Base-by-base conservation (phyloP, 2,113 vertebrate genomes). In the Corapipo altera region DNA sequence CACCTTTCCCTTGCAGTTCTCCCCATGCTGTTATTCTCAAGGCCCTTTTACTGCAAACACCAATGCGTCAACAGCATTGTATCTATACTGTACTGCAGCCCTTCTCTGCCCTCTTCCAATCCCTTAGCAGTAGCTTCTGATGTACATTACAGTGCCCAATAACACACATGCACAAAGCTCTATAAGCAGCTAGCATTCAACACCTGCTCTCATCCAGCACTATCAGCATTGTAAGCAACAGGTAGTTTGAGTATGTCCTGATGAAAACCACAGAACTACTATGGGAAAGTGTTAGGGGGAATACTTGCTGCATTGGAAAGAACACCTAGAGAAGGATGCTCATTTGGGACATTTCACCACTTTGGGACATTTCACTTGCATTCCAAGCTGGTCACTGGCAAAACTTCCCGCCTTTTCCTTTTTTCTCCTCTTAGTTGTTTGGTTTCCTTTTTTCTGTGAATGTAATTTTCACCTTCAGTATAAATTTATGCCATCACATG, bases 1-100 rank as follows among this genome's bases (percentile, higher is more conserved):
- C 22, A 65, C 51, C 70, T 41, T 58, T 41, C 37, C 44, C 49
- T 19, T 27, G 64, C 13, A 62, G 22, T 58, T 51, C 23, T 65
- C 35, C 26, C 18, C 2, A 0, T 49, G 71, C n/a, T 64, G 27
- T 55, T 55, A 64, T 58, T 70, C 23, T 65, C 57, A 65, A 46
- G 64, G n/a, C 17, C 30, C 22, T 46, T 46, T 44, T 65, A 24
- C 33, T 65, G 24, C 28, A 76, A 71, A 88, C 52, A 39, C 49
- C 23, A 44, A 21, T 11, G 41, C 0, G 0, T 5, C 37, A 17
- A 65, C 37, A 71, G 43, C 4, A 6, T 22, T 71, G 32, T 32
- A 71, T 8, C 57, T 39, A 64, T 26, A 76, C 4, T 37, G 20
- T 44, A 80, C 12, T 1, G 0, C 43, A 77, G 51, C 24, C 33